Evolutionary conservation across 2,113 vertebrate species (phyloP).

Genomic region (Atlantisia rogersi): DNA sequence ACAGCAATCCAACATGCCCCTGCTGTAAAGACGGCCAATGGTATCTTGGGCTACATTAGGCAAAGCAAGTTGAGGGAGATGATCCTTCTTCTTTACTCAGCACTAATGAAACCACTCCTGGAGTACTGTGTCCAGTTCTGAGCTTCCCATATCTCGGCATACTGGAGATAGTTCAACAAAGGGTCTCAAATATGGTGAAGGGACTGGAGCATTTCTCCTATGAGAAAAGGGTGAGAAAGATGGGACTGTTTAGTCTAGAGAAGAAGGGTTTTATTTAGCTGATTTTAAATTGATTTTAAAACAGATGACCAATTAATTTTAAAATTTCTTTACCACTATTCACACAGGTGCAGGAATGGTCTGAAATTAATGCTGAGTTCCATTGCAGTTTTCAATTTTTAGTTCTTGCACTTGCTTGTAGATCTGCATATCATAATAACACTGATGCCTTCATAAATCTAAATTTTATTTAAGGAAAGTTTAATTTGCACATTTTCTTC

Average conservation of each 20-base stretch:
- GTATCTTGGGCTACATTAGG: not conserved
- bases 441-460: constrained; percentile 32
- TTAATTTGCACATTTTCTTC: constrained; percentile 35
- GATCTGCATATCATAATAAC: not conserved
- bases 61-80: not conserved
- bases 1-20: not conserved
- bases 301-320: not conserved
- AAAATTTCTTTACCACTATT: not conserved
- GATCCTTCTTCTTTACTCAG: not conserved
- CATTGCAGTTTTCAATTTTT: not conserved
- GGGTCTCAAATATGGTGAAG: accelerated
- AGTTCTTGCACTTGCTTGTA: constrained; percentile 25
- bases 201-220: not conserved
- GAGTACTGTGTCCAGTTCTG: not conserved
- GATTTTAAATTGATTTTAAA: not conserved
- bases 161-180: not conserved
- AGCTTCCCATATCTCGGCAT: not conserved
- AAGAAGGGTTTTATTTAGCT: not conserved
- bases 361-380: not conserved
- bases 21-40: not conserved
- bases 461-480: constrained; percentile 13
- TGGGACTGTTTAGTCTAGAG: not conserved
- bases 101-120: not conserved
- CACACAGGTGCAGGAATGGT: not conserved
- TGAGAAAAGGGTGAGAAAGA: not conserved